Evolutionary conservation across 2,797 vertebrate species (phyloP).

Genomic region (Micromesistius poutassou): DNA sequence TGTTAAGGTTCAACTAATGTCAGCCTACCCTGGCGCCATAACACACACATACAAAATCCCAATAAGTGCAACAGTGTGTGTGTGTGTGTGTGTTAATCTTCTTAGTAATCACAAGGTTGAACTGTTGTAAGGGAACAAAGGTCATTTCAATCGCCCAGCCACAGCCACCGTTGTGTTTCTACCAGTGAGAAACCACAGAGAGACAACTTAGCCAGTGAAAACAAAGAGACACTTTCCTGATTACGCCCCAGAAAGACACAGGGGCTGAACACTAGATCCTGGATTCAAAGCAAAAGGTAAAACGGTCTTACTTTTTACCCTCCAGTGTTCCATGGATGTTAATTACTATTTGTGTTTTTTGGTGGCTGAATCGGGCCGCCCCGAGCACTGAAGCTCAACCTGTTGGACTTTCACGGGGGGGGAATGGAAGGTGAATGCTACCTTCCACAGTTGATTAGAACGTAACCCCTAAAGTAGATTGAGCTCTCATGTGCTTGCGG

Average conservation of each 20-base stretch:
- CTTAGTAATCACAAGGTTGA: conserved; percentile 67
- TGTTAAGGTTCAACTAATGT: not conserved
- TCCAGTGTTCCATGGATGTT: not conserved
- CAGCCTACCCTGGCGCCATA: not conserved
- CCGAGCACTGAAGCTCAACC: not conserved
- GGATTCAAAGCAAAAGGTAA: not conserved
- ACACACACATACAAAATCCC: not conserved
- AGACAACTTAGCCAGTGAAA: not conserved
- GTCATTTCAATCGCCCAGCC: conserved; percentile 47
- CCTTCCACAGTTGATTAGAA: not conserved
- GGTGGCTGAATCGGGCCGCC: conserved; percentile 6
- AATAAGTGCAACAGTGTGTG: not conserved
- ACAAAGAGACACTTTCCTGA: not conserved
- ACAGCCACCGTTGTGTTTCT: conserved; percentile 23
- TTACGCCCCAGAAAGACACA: not conserved
- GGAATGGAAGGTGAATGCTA: not conserved
- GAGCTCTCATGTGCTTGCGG: not conserved
- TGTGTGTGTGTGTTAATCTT: conserved; percentile 55
- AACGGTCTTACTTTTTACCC: too few species aligned
- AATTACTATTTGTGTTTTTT: not conserved
- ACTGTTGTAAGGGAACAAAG: conserved; percentile 65
- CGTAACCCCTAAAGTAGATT: not conserved
- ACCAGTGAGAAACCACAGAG: conserved; percentile 10
- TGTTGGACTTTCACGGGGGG: not conserved
- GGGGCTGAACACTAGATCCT: not conserved